A percentile compares a stretch with the other conserved stretches of the same genome.
These are phyloP conservation scores for Odobenus rosmarus DNA, from an alignment of 2,113 vertebrate genomes.

Conservation along the genomic window DNA sequence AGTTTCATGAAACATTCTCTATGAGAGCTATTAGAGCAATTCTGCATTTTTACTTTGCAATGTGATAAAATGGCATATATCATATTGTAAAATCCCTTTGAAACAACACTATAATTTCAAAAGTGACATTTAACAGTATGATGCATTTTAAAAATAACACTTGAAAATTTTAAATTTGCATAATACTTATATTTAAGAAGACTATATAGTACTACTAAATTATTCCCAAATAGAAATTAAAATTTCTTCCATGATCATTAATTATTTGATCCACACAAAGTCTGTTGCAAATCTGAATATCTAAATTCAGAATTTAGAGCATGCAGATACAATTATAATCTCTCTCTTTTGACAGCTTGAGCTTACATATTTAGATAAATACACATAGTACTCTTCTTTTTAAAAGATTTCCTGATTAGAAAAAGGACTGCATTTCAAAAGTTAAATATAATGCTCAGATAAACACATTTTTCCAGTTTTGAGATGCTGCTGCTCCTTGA, in stretches of 20 bases:
- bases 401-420: not conserved
- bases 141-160: constrained; percentile 42
- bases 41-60: not conserved
- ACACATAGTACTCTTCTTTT: not conserved
- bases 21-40: not conserved
- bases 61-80: not conserved
- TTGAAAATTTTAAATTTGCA: constrained; percentile 18
- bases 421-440: not conserved
- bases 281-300: constrained; percentile 49
- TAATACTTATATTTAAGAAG: constrained; percentile 51
- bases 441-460: constrained; percentile 40
- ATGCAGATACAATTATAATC: constrained; percentile 18
- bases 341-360: constrained; percentile 29
- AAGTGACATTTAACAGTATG: constrained; percentile 47
- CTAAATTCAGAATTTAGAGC: constrained; percentile 42
- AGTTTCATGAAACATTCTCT: constrained; percentile 8
- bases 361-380: constrained; percentile 23
- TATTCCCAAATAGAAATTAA: constrained; percentile 44
- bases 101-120: not conserved
- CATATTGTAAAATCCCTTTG: constrained; percentile 6
- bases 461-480: constrained; percentile 12
- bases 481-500: not conserved
- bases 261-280: constrained; percentile 65
- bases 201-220: not conserved
- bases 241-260: constrained; percentile 48